phyloP scores from a whole-genome alignment of 2,113 vertebrate genomes.

The Xenotilapia longispinis region DNA sequence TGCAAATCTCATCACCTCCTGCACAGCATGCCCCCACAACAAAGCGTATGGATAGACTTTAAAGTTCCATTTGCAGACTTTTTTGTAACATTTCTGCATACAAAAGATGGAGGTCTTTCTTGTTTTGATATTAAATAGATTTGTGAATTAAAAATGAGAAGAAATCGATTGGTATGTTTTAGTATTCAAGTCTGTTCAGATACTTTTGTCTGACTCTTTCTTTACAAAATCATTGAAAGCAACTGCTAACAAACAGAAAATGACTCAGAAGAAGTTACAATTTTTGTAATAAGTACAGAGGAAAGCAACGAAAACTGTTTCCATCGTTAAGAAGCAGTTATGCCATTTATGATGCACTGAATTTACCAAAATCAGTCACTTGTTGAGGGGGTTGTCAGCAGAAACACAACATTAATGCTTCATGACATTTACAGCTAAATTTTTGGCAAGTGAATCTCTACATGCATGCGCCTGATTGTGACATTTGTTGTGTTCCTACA shows the following conservation, averaged over 20 bases:
- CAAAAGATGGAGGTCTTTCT: not conserved
- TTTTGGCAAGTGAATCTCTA: not conserved
- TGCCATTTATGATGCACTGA: not conserved
- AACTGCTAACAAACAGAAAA: not conserved
- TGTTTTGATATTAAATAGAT: not conserved
- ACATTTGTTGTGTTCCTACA: not conserved
- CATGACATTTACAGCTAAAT: not conserved
- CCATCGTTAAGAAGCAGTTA: not conserved
- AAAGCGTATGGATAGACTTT: not conserved
- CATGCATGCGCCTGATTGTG: not conserved
- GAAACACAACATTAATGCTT: not conserved
- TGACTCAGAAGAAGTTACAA: not conserved
- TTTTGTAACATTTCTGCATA: not conserved
- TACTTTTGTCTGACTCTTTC: not conserved
- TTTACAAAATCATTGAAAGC: not conserved
- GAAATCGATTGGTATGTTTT: not conserved
- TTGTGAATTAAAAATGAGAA: not conserved
- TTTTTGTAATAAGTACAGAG: not conserved
- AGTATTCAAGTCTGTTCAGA: not conserved
- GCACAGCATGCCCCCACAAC: not conserved
- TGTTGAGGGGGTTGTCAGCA: not conserved
- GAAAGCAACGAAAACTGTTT: not conserved
- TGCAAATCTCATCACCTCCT: conserved; percentile 14
- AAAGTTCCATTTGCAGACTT: not conserved
- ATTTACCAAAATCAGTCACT: not conserved